A percentile compares a stretch with the other conserved stretches of the same genome.
Conservation (phyloP, 2,888 invertebrate species). For the Limnephilus marmoratus region DNA sequence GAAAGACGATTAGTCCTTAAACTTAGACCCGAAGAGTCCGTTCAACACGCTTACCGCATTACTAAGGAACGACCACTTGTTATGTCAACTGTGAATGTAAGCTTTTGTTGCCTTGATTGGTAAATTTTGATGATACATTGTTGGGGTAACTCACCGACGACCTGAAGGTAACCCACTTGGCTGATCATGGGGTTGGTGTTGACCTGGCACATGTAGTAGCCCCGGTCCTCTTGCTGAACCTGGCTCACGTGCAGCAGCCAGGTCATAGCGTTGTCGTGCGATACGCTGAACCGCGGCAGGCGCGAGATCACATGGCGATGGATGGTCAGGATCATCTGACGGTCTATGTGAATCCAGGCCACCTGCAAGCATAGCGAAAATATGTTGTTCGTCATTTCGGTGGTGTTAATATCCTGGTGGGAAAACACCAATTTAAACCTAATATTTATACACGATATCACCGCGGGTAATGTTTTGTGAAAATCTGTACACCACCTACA, state of each 20-base stretch:
- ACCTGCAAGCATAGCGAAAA: conserved; percentile 78
- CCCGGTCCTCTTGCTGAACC: conserved; percentile 93
- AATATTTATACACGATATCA: too few species aligned
- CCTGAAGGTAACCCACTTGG: conserved; percentile 94
- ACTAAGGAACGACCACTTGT: neutral
- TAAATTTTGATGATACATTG: neutral
- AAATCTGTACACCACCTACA: too few species aligned
- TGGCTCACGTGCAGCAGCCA: conserved; percentile 94
- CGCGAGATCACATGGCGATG: conserved; percentile 94
- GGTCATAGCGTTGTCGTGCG: conserved; percentile 94
- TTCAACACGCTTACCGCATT: too few species aligned
- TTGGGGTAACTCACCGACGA: conserved; percentile 85
- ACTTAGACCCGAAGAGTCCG: too few species aligned
- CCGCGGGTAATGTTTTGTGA: too few species aligned
- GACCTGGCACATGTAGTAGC: conserved; percentile 93
- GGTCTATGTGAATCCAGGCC: conserved; percentile 96
- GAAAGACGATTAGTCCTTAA: neutral
- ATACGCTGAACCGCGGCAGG: conserved; percentile 93
- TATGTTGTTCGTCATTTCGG: neutral
- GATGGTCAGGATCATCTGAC: conserved; percentile 95
- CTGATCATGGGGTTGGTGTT: conserved; percentile 97
- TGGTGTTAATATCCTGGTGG: neutral
- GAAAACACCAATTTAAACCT: neutral
- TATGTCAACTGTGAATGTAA: neutral
- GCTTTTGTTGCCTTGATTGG: neutral